Conservation (phyloP, 2,113 vertebrate species). For the Eublepharis macularius region DNA sequence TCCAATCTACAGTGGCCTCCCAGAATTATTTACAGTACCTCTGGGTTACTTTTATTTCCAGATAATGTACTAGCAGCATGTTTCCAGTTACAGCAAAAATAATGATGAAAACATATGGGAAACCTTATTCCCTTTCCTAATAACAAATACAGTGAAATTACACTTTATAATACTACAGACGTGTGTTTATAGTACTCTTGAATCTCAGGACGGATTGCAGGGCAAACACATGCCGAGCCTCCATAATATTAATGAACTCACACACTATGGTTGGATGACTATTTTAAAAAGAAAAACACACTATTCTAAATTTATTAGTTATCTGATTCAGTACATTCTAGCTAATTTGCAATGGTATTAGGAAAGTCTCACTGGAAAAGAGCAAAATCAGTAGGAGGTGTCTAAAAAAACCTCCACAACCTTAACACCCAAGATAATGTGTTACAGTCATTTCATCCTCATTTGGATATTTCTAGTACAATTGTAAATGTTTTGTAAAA, state of each 20-base stretch:
- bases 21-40: conserved; percentile 32
- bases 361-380: conserved; percentile 4
- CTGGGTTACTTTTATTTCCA: conserved; percentile 37
- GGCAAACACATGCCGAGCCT: conserved; percentile 31
- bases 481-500: conserved; percentile 15
- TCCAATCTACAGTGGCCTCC: background rate
- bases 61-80: conserved; percentile 21
- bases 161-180: conserved; percentile 36
- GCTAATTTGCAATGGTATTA: background rate
- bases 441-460: conserved; percentile 18
- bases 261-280: conserved; percentile 13
- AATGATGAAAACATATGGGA: conserved; percentile 53
- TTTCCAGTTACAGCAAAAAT: conserved; percentile 48
- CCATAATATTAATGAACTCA: conserved; percentile 41
- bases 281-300: background rate
- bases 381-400: conserved; percentile 19
- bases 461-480: background rate
- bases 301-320: conserved; percentile 10
- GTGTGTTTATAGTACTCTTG: conserved; percentile 52
- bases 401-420: background rate
- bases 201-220: conserved; percentile 37
- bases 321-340: background rate
- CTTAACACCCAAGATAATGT: background rate
- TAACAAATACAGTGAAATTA: conserved; percentile 60
- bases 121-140: conserved; percentile 58